Base-by-base conservation (phyloP, 2,888 invertebrate species). In the Heliconius ismenius region DNA sequence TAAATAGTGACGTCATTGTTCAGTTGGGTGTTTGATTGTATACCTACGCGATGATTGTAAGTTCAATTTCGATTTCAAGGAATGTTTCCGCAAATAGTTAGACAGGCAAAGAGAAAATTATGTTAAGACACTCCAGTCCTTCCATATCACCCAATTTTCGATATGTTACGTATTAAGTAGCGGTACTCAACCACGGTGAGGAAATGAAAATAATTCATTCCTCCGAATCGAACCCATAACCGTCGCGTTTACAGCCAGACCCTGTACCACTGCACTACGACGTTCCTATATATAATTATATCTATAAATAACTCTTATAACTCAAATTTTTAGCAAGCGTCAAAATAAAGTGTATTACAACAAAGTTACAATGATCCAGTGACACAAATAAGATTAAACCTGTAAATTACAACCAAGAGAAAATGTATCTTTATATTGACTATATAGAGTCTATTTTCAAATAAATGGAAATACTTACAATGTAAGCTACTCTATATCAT, bases 321-420 rank as follows among this genome's bases (percentile, higher is more conserved):
- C 2, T 15, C 11, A 28, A 24, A 24, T 21, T 73, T 63, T 62
- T 62, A 39, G 32, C 60, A 60, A 62, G 9, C 62, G 39, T 60
- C 60, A 24, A 73, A 58, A 24, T 58, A 62, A 60, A 73, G 62
- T 73, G 62, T 39, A 62, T 76, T 64, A 65, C 58, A 76, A 72
- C 64, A 72, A 72, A 76, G 76, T 60, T 58, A 73, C 73, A 76
- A 76, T 76, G 76, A 64, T 72, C 65, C 72, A 73, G 76, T 76
- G 76, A 76, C 76, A 76, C 76, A 76, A 73, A 72, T 72, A 67
- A 39, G 39, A 39, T 39, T 67, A 43, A 39, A 67, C 24, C 39
- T 67, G 39, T 39, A 67, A 39, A 67, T 24, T 36, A 24, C 11
- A 2, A 13, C 7, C 39, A 67, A 39, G n/a, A 3, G 24, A 67